A percentile compares a stretch with the other conserved stretches of the same genome.
These are phyloP conservation scores for Melipona bicolor DNA, from an alignment of 2,888 invertebrate species.

Conservation along the genomic window DNA sequence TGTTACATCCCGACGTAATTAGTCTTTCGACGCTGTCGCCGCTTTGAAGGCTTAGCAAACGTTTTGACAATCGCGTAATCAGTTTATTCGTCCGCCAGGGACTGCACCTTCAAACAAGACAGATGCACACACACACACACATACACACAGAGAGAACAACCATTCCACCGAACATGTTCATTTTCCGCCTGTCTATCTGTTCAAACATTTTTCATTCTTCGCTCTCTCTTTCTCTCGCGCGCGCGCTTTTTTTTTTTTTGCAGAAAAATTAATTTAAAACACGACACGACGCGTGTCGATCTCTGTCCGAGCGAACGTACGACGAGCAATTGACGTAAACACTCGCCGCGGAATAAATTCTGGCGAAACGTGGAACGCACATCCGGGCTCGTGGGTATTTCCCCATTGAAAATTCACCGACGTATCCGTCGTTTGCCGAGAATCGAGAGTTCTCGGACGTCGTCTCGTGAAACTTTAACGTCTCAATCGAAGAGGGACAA, in stretches of 20 bases:
- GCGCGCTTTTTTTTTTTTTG: no score
- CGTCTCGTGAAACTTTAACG: neutral
- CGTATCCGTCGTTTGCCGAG: neutral
- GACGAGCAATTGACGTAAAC: constrained; percentile 31
- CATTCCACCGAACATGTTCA: neutral
- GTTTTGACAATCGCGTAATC: constrained; percentile 54
- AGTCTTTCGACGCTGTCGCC: constrained; percentile 23
- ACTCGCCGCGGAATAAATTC: constrained; percentile 20
- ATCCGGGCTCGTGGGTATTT: neutral
- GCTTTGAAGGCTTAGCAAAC: constrained; percentile 53
- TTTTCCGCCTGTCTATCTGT: neutral
- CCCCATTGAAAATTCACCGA: constrained; percentile 5
- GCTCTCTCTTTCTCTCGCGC: no score
- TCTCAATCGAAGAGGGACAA: no score
- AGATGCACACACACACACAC: neutral
- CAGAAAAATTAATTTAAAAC: constrained; percentile 39
- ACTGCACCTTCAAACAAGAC: neutral
- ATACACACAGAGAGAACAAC: neutral
- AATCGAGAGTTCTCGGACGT: neutral
- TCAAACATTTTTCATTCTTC: neutral
- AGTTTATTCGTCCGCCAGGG: constrained; percentile 42
- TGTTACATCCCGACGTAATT: constrained; percentile 11
- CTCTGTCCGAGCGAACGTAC: constrained; percentile 6
- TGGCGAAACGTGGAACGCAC: constrained; percentile 19
- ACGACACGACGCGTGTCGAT: constrained; percentile 17